Base-by-base conservation (phyloP, 2,888 invertebrate genomes). In the Cantharis nigra region DNA sequence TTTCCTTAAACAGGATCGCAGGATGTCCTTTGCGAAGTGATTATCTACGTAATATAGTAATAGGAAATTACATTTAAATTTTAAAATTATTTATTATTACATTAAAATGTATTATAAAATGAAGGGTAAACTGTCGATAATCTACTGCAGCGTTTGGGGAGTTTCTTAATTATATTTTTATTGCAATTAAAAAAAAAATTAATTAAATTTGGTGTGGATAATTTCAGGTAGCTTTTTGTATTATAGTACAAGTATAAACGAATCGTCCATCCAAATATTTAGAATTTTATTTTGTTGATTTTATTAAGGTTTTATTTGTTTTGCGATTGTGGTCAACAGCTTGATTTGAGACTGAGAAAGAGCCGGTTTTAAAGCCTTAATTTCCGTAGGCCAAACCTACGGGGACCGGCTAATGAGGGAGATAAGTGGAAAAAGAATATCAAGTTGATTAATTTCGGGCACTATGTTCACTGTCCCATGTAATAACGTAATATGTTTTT, bases 361-460 rank as follows among this genome's bases (percentile, higher is more conserved):
- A 82, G 81, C 80, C 81, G 82, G 83, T 81, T 83, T 82, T 81
- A 70, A 78, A 80, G 80, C 81, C 79, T 67, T 81, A 83, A 83
- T 83, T 83, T 82, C 82, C 80, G 78, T 78, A 75, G 82, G 82
- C 77, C 81, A 79, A 76, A 81, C 82, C 82, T 77, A 77, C 80
- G 80, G 81, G 81, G 82, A 81, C 81, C 79, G 82, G 81, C 81
- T 83, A 83, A 83, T 83, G 82, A 83, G 83, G 82, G 82, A 83
- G 81, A 81, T 82, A 80, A 82, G 82, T 79, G 82, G 82, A 79
- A 77, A 80, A 75, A 80, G 80, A 77, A 81, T 80, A 80, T 77
- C 74, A 77, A 80, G 81, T 79, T 83, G 83, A 83, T 83, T 83
- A 83, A 83, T 83, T 82, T 81, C 78, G 81, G 80, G 79, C 76